Percentiles rank a stretch among this genome's conserved stretches.
phyloP scores from a whole-genome alignment of 1,140 invertebrate species.

The Drosophila sproati region DNA sequence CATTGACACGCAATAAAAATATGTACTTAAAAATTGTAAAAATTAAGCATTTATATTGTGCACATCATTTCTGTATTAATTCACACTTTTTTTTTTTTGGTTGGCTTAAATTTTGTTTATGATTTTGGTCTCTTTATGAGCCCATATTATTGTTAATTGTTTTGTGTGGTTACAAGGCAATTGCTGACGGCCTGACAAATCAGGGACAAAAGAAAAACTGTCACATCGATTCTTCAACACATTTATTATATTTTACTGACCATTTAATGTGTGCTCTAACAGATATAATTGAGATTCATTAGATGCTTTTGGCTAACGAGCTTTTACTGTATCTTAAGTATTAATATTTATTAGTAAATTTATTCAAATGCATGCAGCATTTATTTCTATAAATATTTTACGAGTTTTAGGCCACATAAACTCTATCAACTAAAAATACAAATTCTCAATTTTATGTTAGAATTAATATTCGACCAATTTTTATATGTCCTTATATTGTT shows the following conservation, averaged over 20 bases:
- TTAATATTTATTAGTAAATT: background rate
- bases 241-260: background rate
- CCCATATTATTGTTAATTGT: slow-evolving; percentile 29
- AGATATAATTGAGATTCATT: background rate
- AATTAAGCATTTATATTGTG: slow-evolving; percentile 53
- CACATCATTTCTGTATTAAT: slow-evolving; percentile 34
- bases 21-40: slow-evolving; percentile 64
- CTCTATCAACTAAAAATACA: no score
- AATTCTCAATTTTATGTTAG: no score
- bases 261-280: background rate
- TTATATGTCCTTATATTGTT: no score
- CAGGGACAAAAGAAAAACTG: slow-evolving; percentile 23
- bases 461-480: no score
- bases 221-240: background rate
- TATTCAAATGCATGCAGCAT: background rate
- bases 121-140: background rate
- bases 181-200: slow-evolving; percentile 21
- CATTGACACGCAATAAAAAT: slow-evolving; percentile 82
- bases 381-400: background rate
- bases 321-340: background rate
- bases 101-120: background rate
- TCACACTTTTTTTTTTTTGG: slow-evolving; percentile 6
- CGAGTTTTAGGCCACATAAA: no score
- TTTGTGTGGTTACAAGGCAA: slow-evolving; percentile 14
- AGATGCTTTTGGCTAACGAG: background rate